Evolutionary conservation across 1,140 invertebrate genomes (phyloP).

Genomic region (Orchesella cincta): DNA sequence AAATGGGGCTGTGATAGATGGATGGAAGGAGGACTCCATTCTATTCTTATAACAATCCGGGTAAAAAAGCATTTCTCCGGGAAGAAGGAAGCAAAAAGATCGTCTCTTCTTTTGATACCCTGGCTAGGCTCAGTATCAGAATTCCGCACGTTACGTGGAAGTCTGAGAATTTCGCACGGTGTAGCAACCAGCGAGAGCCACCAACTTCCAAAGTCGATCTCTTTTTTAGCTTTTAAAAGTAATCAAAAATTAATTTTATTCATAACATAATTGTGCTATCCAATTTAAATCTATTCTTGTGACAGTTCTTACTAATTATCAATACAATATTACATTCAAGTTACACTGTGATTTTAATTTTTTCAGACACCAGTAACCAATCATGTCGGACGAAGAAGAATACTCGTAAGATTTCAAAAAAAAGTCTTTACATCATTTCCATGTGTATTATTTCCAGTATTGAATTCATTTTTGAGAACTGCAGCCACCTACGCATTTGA

Average conservation of each 20-base stretch:
- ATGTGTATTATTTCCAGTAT: too few species aligned
- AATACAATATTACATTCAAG: too few species aligned
- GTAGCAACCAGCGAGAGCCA: background rate
- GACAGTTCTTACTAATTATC: background rate
- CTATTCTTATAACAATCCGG: constrained; percentile 18
- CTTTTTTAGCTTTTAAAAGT: constrained; percentile 25
- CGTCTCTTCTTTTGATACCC: background rate
- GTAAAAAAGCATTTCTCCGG: constrained; percentile 19
- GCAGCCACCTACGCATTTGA: too few species aligned
- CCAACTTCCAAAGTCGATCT: constrained; percentile 1
- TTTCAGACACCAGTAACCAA: background rate
- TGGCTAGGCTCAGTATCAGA: constrained; percentile 18
- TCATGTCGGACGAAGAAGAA: constrained; percentile 33
- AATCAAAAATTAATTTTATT: background rate
- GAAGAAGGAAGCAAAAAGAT: background rate
- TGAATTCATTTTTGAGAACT: too few species aligned
- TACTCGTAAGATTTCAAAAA: constrained; percentile 8
- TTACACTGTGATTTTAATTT: background rate
- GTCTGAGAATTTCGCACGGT: constrained; percentile 21
- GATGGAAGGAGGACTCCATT: constrained; percentile 11
- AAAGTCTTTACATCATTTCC: too few species aligned
- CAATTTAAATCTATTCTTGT: background rate
- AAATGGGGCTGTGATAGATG: constrained; percentile 23
- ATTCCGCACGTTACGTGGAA: constrained; percentile 15
- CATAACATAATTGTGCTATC: background rate